Base-by-base conservation (phyloP, 2,888 invertebrate species). In the Heliconius aoede region DNA sequence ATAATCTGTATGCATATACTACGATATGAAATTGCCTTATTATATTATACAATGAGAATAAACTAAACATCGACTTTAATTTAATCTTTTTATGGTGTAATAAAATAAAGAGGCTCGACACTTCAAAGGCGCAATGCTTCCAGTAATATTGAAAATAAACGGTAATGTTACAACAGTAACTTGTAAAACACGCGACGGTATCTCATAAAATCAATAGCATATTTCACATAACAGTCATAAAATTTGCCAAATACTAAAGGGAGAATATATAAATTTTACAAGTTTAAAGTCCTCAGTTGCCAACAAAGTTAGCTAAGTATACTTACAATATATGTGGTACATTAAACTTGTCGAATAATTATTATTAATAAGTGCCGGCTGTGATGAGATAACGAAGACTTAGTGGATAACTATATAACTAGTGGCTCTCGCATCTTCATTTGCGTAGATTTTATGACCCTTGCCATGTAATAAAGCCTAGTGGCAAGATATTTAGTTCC, bases 221-320 rank as follows among this genome's bases (percentile, higher is more conserved):
- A 78, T 77, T 75, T 73, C 64, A 78, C 72, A 76, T 78, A 77
- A 76, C 74, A 62, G 62, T 76, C 79, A 76, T 81, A 80, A 80
- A 80, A 79, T 72, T 58, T 65, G 73, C 78, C 69, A 73, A 76
- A 72, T 40, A 61, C 65, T 71, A 61, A 71, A 71, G 69, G 46
- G 62, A 69, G 60, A 55, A 32, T 30, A 61, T 73, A 71, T 73
- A 76, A 76, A 78, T 71, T 51, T 28, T 51, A 5, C n/a, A 30
- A 51, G 21, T 69, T 30, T 69, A 69, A 69, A 18, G 4, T 69
- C 51, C 30, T 2, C 30, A 68, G 26, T 68, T 46, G 67, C 1
- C n/a, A 36, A 36, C 36, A 36, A 36, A 36, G 51, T 58, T 36
- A 5, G n/a, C 24, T 24, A 58, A 58, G 2, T 4, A 58, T n/a